Conservation (phyloP, 2,888 invertebrate genomes). For the Caenorhabditis auriculariae region DNA sequence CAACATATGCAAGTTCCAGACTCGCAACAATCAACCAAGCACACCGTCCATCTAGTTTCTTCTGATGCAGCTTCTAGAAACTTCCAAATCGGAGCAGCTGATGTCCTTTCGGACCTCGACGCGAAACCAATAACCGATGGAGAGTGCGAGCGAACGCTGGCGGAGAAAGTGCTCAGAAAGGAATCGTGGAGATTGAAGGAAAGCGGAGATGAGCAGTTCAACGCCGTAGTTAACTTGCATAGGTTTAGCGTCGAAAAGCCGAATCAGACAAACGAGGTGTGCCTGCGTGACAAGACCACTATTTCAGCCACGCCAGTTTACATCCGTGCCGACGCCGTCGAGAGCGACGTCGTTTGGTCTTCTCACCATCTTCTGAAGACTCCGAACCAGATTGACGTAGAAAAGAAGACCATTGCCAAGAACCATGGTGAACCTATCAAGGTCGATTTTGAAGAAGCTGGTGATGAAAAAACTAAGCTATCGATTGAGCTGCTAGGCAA, state of each 20-base stretch:
- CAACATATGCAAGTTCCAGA: slow-evolving; percentile 30
- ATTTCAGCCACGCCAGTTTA: slow-evolving; percentile 49
- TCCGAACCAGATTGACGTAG: slow-evolving; percentile 8
- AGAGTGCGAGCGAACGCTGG: slow-evolving; percentile 8
- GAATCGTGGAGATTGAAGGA: slow-evolving; percentile 9
- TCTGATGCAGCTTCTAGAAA: neutral
- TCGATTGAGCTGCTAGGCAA: slow-evolving; percentile 48
- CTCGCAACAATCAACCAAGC: slow-evolving; percentile 15
- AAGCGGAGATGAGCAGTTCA: slow-evolving; percentile 30
- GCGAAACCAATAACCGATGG: neutral
- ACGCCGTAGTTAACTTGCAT: slow-evolving; percentile 49
- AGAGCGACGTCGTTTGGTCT: slow-evolving; percentile 37
- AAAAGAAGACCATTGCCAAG: slow-evolving; percentile 12
- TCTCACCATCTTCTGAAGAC: slow-evolving; percentile 31
- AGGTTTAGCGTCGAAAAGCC: slow-evolving; percentile 41
- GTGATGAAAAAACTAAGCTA: slow-evolving; percentile 45
- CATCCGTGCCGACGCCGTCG: slow-evolving; percentile 40
- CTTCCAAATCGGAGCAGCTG: neutral
- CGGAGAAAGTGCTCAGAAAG: slow-evolving; percentile 5
- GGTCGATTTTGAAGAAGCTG: slow-evolving; percentile 35
- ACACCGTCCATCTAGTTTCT: slow-evolving; percentile 13
- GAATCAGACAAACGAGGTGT: slow-evolving; percentile 27
- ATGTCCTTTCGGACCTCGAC: neutral
- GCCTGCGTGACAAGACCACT: slow-evolving; percentile 32
- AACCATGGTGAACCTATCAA: slow-evolving; percentile 18